Evolutionary conservation across 2,113 vertebrate genomes (phyloP).

Genomic region (Ptilonorhynchus violaceus): DNA sequence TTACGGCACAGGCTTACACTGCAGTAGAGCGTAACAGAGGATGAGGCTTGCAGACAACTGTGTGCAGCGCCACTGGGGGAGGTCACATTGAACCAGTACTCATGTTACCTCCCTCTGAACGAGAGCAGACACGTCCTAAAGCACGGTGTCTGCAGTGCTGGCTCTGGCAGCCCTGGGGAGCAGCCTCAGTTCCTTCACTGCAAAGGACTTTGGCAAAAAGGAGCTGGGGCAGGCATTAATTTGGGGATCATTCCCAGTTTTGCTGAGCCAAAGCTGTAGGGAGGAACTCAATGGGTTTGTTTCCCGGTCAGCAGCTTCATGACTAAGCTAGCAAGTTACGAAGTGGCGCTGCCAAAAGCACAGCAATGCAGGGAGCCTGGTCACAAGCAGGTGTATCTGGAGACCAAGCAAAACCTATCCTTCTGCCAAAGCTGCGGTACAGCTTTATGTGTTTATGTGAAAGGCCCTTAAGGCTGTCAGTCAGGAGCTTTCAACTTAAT

Average conservation of each 20-base stretch:
- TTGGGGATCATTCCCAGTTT: neutral
- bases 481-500: neutral
- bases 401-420: neutral
- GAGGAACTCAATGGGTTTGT: neutral
- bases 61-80: neutral
- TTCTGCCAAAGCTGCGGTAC: neutral
- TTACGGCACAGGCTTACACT: neutral
- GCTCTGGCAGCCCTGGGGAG: neutral
- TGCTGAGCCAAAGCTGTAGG: neutral
- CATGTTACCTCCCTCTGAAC: rapidly evolving
- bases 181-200: neutral
- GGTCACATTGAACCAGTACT: neutral
- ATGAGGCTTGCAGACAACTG: neutral
- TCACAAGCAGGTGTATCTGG: neutral
- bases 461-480: neutral
- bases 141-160: neutral
- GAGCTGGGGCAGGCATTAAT: neutral
- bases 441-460: neutral
- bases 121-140: neutral
- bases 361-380: neutral
- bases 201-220: neutral
- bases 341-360: neutral
- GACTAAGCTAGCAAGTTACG: neutral
- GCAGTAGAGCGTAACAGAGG: neutral
- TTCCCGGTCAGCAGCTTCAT: neutral